Conservation (phyloP, 2,113 vertebrate genomes). For the Coturnix japonica region DNA sequence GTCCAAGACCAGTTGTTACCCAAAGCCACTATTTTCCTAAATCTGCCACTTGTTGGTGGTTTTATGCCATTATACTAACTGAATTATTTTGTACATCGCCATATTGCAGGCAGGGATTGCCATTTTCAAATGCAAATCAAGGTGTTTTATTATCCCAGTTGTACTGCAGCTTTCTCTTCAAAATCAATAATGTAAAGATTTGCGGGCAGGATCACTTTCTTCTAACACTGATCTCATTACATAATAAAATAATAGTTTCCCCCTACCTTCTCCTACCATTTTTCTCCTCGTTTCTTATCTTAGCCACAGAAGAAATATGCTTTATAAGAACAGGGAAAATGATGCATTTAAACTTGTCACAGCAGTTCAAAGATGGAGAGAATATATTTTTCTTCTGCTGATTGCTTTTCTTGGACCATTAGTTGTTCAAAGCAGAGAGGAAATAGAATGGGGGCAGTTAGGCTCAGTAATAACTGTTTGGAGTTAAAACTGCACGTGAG, state of each 20-base stretch:
- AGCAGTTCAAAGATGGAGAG: neutral
- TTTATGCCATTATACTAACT: neutral
- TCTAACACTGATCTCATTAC: neutral
- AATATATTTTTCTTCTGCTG: constrained; percentile 22
- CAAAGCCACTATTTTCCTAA: neutral
- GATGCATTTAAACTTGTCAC: neutral
- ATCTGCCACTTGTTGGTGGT: neutral
- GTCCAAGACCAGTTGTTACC: neutral
- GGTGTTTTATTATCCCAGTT: neutral
- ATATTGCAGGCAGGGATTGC: neutral
- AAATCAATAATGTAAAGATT: neutral
- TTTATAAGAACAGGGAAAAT: neutral
- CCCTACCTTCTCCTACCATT: neutral
- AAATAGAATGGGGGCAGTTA: constrained; percentile 7
- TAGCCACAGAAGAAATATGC: constrained; percentile 9
- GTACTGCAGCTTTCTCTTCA: neutral
- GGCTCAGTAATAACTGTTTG: constrained; percentile 15
- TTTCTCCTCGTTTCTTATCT: neutral
- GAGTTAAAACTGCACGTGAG: neutral
- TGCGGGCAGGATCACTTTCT: neutral
- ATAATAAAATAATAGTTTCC: constrained; percentile 17
- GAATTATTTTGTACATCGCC: neutral
- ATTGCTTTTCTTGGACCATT: constrained; percentile 51
- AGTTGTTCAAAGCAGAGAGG: constrained; percentile 33
- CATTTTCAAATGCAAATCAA: neutral